Percentiles rank a stretch among this genome's conserved stretches.
Evolutionary conservation across 92 coral and sea anemone genomes (phyloP).

Genomic region (Plumapathes pennacea): DNA sequence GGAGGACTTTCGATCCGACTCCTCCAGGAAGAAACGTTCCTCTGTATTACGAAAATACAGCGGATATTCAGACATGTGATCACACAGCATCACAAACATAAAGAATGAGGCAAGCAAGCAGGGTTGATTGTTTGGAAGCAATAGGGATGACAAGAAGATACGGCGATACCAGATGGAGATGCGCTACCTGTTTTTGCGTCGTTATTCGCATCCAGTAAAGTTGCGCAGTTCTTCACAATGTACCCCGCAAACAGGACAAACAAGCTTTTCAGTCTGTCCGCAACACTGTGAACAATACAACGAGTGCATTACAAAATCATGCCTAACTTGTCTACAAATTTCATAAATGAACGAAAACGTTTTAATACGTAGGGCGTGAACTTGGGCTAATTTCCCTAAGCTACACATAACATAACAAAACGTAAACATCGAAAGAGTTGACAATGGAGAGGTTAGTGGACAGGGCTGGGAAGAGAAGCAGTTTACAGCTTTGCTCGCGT

Average conservation of each 20-base stretch:
- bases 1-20: constrained; percentile 42
- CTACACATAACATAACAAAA: no score
- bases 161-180: neutral
- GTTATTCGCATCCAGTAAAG: constrained; percentile 72
- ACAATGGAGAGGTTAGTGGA: no score
- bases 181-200: constrained; percentile 70
- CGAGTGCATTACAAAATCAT: no score
- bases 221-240: constrained; percentile 86
- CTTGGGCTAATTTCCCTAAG: no score
- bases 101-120: neutral
- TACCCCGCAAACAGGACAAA: constrained; percentile 96
- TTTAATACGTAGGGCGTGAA: no score
- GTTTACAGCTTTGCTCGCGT: no score
- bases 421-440: no score
- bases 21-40: constrained; percentile 55
- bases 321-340: no score
- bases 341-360: no score
- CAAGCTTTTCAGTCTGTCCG: constrained; percentile 86
- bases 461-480: no score
- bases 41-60: constrained; percentile 31
- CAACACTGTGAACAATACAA: constrained; percentile 53
- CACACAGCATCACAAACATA: neutral
- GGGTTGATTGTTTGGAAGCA: neutral
- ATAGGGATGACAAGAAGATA: no score
- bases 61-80: neutral